These are phyloP conservation scores for Cephus nigrinus DNA, from an alignment of 2,888 invertebrate genomes.

Conservation along the genomic window DNA sequence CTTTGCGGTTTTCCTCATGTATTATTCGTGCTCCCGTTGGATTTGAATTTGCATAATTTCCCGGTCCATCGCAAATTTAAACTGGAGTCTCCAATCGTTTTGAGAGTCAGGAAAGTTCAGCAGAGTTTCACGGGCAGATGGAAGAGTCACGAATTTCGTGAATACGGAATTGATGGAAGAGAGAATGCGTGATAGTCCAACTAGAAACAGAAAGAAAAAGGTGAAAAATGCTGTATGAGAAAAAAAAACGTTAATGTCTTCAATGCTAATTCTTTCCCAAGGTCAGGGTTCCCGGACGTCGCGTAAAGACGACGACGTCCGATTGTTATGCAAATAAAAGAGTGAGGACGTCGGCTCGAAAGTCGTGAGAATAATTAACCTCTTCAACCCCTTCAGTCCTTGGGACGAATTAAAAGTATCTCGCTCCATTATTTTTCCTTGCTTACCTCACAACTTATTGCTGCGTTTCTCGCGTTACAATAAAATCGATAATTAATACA, in stretches of 20 bases:
- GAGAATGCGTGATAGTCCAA: not conserved
- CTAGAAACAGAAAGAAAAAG: not conserved
- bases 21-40: conserved; percentile 32
- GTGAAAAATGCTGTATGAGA: not conserved
- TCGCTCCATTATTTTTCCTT: conserved; percentile 14
- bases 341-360: not conserved
- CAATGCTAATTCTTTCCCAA: not conserved
- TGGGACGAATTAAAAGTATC: conserved; percentile 48
- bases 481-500: not conserved
- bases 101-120: not conserved
- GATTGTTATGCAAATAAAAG: conserved; percentile 18
- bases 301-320: conserved; percentile 10
- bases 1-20: conserved; percentile 32
- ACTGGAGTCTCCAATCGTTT: conserved; percentile 13
- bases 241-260: not conserved
- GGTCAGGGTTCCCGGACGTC: conserved; percentile 6
- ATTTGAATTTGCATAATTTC: conserved; percentile 36
- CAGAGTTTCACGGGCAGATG: not conserved
- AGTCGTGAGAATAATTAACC: conserved; percentile 45
- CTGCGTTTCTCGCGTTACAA: not conserved
- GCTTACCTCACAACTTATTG: not conserved
- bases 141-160: not conserved
- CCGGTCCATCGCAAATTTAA: conserved; percentile 36
- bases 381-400: conserved; percentile 44
- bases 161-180: not conserved